Conservation (phyloP, 2,888 invertebrate species). For the Diadegma fenestrale region DNA sequence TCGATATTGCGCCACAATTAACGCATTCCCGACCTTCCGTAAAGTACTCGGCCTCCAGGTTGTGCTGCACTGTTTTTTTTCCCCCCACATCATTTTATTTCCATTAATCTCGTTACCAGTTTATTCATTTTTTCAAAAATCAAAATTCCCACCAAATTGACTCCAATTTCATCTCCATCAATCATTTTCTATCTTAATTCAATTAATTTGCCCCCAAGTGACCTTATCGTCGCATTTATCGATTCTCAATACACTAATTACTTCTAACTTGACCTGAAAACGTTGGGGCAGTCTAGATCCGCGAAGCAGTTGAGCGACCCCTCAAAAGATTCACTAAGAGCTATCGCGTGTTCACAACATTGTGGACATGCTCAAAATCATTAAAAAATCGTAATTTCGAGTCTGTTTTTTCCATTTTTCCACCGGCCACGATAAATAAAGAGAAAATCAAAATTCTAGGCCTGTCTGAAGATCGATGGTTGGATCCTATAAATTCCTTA, state of each 20-base stretch:
- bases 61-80: conserved; percentile 79
- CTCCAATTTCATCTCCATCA: background rate
- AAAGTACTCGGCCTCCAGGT: conserved; percentile 84
- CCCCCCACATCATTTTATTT: conserved; percentile 48
- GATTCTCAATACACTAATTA: background rate
- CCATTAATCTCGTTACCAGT: conserved; percentile 36
- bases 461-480: background rate
- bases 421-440: background rate
- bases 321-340: background rate
- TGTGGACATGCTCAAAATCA: too few species aligned
- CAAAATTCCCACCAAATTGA: background rate
- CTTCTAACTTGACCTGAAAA: background rate
- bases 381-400: too few species aligned
- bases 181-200: background rate
- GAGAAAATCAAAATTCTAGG: background rate
- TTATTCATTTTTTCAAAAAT: background rate
- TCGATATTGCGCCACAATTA: conserved; percentile 98
- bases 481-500: background rate
- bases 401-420: too few species aligned
- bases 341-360: background rate
- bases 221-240: background rate
- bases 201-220: background rate
- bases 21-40: conserved; percentile 98
- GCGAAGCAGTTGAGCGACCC: background rate
- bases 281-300: background rate